Conservation (phyloP, 2,113 vertebrate species). For the Phalacrocorax brasilianus region DNA sequence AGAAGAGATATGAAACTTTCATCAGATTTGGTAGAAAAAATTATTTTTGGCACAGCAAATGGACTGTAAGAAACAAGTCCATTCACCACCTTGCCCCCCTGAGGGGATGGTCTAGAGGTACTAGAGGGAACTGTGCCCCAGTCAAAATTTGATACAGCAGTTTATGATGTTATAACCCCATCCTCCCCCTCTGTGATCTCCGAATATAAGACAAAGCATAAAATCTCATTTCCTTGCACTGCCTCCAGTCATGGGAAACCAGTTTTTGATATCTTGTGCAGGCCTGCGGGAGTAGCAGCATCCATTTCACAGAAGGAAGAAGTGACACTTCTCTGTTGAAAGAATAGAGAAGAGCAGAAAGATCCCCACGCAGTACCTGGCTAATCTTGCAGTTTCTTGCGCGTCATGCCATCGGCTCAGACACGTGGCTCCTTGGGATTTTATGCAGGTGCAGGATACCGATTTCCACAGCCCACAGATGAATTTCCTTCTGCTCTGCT, state of each 20-base stretch:
- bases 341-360: background rate
- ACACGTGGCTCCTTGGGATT: accelerated
- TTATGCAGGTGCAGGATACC: background rate
- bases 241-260: background rate
- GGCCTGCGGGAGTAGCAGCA: background rate
- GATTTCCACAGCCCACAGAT: background rate
- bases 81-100: background rate
- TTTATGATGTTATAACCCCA: background rate
- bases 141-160: background rate
- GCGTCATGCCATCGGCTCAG: accelerated
- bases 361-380: background rate
- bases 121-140: background rate
- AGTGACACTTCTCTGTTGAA: background rate
- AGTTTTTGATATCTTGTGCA: background rate
- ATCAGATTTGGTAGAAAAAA: background rate
- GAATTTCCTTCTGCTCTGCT: background rate
- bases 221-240: background rate
- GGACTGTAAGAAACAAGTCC: background rate
- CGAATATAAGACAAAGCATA: background rate
- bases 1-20: background rate
- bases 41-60: background rate
- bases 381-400: accelerated
- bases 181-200: background rate
- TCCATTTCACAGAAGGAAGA: background rate
- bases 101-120: background rate